These are phyloP conservation scores for Aulostomus chinensis DNA, from an alignment of 2,797 vertebrate species.

Conservation along the genomic window DNA sequence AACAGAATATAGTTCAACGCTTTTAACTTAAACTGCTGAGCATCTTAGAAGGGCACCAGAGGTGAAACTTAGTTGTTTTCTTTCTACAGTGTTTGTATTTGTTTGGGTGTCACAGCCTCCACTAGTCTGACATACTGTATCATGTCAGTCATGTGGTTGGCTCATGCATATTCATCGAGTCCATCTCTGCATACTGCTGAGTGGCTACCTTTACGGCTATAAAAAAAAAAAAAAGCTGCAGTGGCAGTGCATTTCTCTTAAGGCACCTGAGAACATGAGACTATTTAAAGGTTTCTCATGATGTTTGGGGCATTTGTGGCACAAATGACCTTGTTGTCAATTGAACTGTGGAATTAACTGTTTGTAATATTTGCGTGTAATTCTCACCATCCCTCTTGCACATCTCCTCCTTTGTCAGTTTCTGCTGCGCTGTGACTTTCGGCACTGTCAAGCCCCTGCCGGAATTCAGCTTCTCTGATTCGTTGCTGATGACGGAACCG, in stretches of 20 bases:
- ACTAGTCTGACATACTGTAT: conserved; percentile 51
- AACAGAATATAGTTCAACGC: conserved; percentile 23
- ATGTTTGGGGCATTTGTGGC: conserved; percentile 21
- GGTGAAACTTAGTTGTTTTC: not conserved
- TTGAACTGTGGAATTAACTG: conserved; percentile 31
- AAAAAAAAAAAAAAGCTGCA: conserved; percentile 50
- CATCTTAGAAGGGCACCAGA: not conserved
- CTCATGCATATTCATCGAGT: conserved; percentile 73
- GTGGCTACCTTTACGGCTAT: conserved; percentile 34
- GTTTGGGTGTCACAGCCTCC: conserved; percentile 31
- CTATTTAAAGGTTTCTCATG: too few relatives aligned
- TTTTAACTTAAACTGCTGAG: conserved; percentile 2
- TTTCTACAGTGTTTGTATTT: conserved; percentile 9
- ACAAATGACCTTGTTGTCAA: conserved; percentile 39
- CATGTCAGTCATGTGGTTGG: conserved; percentile 62
- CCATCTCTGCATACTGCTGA: conserved; percentile 59
- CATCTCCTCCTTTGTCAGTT: conserved; percentile 89
- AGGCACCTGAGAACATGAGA: conserved; percentile 23
- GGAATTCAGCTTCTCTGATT: conserved; percentile 92
- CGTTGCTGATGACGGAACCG: conserved; percentile 95
- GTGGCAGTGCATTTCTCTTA: conserved; percentile 28
- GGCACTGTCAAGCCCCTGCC: conserved; percentile 81
- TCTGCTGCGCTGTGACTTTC: conserved; percentile 91
- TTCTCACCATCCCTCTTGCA: conserved; percentile 89
- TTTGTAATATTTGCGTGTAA: conserved; percentile 47